Evolutionary conservation across 1,140 invertebrate species (phyloP).

Genomic region (Atta texana): DNA sequence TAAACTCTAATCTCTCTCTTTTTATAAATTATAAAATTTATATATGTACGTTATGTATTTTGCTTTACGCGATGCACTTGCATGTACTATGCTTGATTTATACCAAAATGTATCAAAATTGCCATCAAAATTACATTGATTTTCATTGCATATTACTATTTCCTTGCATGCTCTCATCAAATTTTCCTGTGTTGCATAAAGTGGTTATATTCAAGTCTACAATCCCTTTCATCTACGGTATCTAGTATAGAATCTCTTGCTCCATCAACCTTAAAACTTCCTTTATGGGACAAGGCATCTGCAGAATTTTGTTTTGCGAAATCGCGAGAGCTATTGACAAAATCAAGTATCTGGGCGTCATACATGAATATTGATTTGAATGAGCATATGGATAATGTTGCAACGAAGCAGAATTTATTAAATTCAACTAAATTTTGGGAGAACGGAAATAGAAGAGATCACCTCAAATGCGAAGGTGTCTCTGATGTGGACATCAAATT

Average conservation of each 20-base stretch:
- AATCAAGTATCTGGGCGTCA: constrained; percentile 85
- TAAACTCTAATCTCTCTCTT: constrained; percentile 13
- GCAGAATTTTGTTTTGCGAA: constrained; percentile 92
- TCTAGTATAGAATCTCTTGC: constrained; percentile 86
- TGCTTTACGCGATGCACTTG: constrained; percentile 17
- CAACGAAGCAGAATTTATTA: constrained; percentile 80
- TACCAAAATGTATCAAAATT: no score
- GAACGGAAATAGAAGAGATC: constrained; percentile 79
- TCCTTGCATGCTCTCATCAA: constrained; percentile 7
- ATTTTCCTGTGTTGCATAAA: constrained; percentile 62
- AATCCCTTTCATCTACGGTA: constrained; percentile 85
- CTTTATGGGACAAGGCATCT: constrained; percentile 91
- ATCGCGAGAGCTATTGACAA: constrained; percentile 89
- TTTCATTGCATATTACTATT: no score
- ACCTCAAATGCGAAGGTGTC: constrained; percentile 39
- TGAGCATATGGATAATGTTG: constrained; percentile 77
- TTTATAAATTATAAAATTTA: background rate
- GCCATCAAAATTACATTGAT: background rate
- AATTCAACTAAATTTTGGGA: constrained; percentile 83
- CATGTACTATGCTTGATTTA: constrained; percentile 9
- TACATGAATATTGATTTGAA: constrained; percentile 84
- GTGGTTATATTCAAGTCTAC: constrained; percentile 87
- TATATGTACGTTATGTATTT: constrained; percentile 16
- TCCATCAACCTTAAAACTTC: constrained; percentile 87
- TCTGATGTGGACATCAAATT: constrained; percentile 54